These are phyloP conservation scores for Centropristis striata DNA, from an alignment of 2,113 vertebrate species.

Conservation along the genomic window DNA sequence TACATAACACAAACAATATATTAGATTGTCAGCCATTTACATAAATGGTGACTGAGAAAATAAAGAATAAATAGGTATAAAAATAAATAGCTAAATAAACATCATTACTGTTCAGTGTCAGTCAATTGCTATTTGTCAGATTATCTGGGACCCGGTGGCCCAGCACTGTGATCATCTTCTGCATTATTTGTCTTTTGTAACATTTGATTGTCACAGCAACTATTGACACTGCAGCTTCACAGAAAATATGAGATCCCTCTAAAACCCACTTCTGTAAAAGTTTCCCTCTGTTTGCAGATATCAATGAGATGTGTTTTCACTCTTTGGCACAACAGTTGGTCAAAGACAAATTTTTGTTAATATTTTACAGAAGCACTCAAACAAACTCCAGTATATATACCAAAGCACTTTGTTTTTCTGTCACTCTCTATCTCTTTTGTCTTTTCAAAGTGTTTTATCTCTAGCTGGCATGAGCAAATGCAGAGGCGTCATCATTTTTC, in stretches of 20 bases:
- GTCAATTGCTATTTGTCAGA: neutral
- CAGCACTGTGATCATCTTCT: neutral
- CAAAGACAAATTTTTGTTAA: neutral
- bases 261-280: neutral
- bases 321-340: neutral
- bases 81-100: no score
- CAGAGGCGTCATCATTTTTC: constrained; percentile 32
- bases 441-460: constrained; percentile 24
- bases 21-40: no score
- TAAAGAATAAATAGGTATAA: no score
- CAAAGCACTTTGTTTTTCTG: constrained; percentile 1
- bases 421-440: constrained; percentile 16
- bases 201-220: constrained; percentile 7
- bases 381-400: neutral
- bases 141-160: neutral
- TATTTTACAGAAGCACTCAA: neutral
- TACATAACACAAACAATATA: no score
- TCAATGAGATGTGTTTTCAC: neutral
- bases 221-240: constrained; percentile 1
- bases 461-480: constrained; percentile 16
- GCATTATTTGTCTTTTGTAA: constrained; percentile 2
- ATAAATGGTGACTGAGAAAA: no score
- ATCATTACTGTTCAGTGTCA: no score
- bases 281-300: neutral
- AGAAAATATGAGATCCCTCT: neutral